A percentile compares a stretch with the other conserved stretches of the same genome.
Evolutionary conservation across 2,888 invertebrate genomes (phyloP).

Genomic region (Folsomia manolachei): DNA sequence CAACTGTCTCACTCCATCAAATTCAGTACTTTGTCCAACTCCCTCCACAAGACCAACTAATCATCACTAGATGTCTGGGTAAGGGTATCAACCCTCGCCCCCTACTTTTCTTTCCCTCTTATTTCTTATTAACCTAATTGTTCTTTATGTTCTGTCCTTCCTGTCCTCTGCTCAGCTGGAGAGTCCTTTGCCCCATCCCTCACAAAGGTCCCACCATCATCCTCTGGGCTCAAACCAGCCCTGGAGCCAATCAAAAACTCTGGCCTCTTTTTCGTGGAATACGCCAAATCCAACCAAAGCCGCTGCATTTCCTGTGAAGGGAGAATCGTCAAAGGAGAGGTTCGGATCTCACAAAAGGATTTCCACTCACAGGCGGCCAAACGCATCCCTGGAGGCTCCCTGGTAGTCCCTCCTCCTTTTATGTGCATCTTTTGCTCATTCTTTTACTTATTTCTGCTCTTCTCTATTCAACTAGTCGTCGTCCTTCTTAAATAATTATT

Average conservation of each 20-base stretch:
- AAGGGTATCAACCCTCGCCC: no score
- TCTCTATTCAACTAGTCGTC: background rate
- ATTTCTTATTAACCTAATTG: no score
- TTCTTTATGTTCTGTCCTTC: no score
- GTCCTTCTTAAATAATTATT: no score
- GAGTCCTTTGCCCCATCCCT: no score
- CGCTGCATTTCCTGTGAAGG: conserved; percentile 11
- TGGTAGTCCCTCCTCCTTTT: conserved; percentile 6
- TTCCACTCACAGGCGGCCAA: background rate
- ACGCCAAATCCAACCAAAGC: conserved; percentile 7
- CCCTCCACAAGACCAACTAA: background rate
- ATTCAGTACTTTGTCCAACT: background rate
- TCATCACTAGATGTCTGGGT: conserved; percentile 2
- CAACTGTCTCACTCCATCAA: background rate
- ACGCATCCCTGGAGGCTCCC: background rate
- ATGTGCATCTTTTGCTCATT: background rate
- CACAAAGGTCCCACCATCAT: no score
- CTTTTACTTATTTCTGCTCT: background rate
- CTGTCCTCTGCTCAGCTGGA: no score
- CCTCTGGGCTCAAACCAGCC: no score
- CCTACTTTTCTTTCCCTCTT: no score
- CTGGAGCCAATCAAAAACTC: background rate
- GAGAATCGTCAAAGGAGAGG: conserved; percentile 3
- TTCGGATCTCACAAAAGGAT: conserved; percentile 11
- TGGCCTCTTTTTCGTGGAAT: conserved; percentile 4